Evolutionary conservation across 2,888 invertebrate species (phyloP).

Genomic region (Coenonympha glycerion): DNA sequence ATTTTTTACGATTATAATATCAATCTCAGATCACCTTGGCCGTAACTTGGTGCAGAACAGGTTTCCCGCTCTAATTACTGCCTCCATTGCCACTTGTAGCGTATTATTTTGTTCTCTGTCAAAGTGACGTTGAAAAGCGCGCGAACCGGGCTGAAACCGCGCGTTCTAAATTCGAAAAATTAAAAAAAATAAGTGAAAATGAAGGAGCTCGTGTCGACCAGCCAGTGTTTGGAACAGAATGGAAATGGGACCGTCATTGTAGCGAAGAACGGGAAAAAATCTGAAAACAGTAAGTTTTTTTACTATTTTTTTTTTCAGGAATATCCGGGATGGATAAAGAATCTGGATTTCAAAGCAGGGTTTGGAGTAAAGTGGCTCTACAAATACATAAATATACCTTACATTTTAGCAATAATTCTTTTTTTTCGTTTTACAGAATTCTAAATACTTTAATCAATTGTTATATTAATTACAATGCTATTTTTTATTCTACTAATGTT

Average conservation of each 20-base stretch:
- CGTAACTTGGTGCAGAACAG: slow-evolving; percentile 36
- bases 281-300: slow-evolving; percentile 49
- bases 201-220: slow-evolving; percentile 62
- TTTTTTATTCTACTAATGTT: too few species aligned
- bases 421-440: too few species aligned
- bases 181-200: slow-evolving; percentile 41
- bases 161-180: slow-evolving; percentile 25
- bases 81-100: slow-evolving; percentile 44
- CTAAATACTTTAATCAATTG: too few species aligned
- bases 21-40: slow-evolving; percentile 55
- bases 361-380: too few species aligned
- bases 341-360: not conserved
- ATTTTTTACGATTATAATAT: slow-evolving; percentile 14
- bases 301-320: not conserved
- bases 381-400: too few species aligned
- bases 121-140: slow-evolving; percentile 67
- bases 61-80: slow-evolving; percentile 45
- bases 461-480: too few species aligned
- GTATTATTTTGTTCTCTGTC: slow-evolving; percentile 39
- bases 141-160: slow-evolving; percentile 40
- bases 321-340: not conserved
- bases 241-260: slow-evolving; percentile 51
- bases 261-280: slow-evolving; percentile 55
- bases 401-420: too few species aligned
- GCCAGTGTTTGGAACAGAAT: slow-evolving; percentile 47